phyloP scores from a whole-genome alignment of 2,888 invertebrate species.

The Amphipoea lucens region DNA sequence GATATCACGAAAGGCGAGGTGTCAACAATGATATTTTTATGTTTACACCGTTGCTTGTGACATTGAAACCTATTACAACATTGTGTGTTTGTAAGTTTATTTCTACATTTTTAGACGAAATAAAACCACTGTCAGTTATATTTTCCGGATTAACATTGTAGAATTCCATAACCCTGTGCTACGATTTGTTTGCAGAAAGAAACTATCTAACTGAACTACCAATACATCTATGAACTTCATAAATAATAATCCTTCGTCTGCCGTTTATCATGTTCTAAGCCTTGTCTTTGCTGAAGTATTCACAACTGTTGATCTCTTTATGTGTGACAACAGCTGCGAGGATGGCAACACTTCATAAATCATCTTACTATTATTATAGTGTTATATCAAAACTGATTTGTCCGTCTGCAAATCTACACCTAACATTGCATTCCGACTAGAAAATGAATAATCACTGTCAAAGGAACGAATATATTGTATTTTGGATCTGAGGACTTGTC shows the following conservation, averaged over 20 bases:
- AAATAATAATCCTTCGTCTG: constrained; percentile 22
- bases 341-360: constrained; percentile 37
- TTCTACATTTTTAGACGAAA: background rate
- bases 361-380: constrained; percentile 23
- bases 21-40: constrained; percentile 36
- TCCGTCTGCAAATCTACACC: background rate
- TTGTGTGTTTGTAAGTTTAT: constrained; percentile 10
- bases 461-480: background rate
- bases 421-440: background rate
- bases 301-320: constrained; percentile 32
- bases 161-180: background rate
- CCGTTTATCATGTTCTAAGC: constrained; percentile 36
- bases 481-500: background rate
- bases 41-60: constrained; percentile 12
- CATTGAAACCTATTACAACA: constrained; percentile 5
- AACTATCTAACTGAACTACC: background rate
- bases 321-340: constrained; percentile 47
- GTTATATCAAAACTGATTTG: background rate
- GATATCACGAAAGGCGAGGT: constrained; percentile 32
- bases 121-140: background rate
- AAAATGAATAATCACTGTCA: background rate
- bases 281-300: constrained; percentile 27
- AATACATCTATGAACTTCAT: constrained; percentile 39
- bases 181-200: constrained; percentile 14
- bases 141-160: background rate